A percentile compares a stretch with the other conserved stretches of the same genome.
phyloP scores from a whole-genome alignment of 2,888 invertebrate genomes.

The Tipula confusa region DNA sequence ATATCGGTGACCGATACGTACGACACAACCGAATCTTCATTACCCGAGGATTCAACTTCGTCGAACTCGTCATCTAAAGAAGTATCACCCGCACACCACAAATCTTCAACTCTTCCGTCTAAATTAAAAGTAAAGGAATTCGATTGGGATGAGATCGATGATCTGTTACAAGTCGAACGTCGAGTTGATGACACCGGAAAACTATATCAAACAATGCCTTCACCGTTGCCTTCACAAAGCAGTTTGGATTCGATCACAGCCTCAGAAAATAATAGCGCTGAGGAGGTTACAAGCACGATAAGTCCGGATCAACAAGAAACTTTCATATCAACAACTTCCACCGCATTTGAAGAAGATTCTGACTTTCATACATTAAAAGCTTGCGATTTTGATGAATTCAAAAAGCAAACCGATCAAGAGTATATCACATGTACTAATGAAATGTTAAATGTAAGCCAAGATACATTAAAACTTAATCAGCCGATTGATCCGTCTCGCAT shows the following conservation, averaged over 20 bases:
- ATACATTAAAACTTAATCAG: conserved; percentile 49
- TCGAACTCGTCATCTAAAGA: conserved; percentile 40
- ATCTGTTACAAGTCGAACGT: conserved; percentile 62
- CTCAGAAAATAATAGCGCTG: conserved; percentile 35
- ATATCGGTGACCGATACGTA: conserved; percentile 41
- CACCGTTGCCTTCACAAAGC: conserved; percentile 55
- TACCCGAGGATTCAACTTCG: conserved; percentile 39
- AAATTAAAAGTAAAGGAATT: conserved; percentile 62
- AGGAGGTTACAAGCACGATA: conserved; percentile 36
- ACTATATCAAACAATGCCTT: conserved; percentile 67
- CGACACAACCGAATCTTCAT: conserved; percentile 35
- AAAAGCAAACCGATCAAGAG: conserved; percentile 48
- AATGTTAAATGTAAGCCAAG: conserved; percentile 44
- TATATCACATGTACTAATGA: conserved; percentile 49
- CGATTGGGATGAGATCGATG: conserved; percentile 68
- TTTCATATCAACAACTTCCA: conserved; percentile 29
- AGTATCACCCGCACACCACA: conserved; percentile 40
- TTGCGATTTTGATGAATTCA: conserved; percentile 50
- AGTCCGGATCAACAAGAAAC: conserved; percentile 35
- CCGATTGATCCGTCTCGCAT: conserved; percentile 52
- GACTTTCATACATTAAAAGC: conserved; percentile 49
- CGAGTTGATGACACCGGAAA: conserved; percentile 60
- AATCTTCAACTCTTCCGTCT: conserved; percentile 56
- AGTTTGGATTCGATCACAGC: conserved; percentile 39
- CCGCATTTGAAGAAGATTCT: conserved; percentile 38